A percentile compares a stretch with the other conserved stretches of the same genome.
phyloP scores from a whole-genome alignment of 2,888 invertebrate genomes.

The Cantharis flavilabris region DNA sequence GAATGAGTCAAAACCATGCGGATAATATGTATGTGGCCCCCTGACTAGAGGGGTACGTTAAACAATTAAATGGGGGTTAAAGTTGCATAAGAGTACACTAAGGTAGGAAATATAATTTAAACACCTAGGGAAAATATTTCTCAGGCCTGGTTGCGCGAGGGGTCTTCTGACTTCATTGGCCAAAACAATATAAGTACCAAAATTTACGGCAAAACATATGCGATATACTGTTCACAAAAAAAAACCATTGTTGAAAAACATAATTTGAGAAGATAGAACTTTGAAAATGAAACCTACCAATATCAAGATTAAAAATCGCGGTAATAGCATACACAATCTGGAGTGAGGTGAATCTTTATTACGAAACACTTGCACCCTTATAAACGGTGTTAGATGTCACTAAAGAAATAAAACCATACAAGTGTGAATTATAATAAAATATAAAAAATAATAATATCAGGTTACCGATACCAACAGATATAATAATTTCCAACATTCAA shows the following conservation, averaged over 20 bases:
- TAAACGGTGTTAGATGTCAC: slow-evolving; percentile 19
- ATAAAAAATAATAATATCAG: background rate
- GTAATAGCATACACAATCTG: background rate
- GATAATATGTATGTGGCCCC: background rate
- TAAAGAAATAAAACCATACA: slow-evolving; percentile 16
- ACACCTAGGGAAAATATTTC: background rate
- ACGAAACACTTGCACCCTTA: slow-evolving; percentile 26
- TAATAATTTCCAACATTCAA: background rate
- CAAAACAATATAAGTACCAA: background rate
- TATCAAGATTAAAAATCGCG: slow-evolving; percentile 1
- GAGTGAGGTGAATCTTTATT: slow-evolving; percentile 19
- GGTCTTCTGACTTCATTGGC: background rate
- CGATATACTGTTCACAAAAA: too few relatives aligned
- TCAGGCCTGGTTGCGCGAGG: background rate
- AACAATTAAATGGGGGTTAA: background rate
- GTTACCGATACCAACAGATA: background rate
- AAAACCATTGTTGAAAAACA: background rate
- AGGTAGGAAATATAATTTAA: background rate
- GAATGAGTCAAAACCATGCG: background rate
- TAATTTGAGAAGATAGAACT: background rate
- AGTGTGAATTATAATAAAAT: slow-evolving; percentile 16
- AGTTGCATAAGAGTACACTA: background rate
- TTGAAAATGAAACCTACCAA: background rate
- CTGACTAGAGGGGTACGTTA: background rate
- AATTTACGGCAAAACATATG: background rate